Conservation (phyloP, 2,113 vertebrate species). For the Budorcas taxicolor region DNA sequence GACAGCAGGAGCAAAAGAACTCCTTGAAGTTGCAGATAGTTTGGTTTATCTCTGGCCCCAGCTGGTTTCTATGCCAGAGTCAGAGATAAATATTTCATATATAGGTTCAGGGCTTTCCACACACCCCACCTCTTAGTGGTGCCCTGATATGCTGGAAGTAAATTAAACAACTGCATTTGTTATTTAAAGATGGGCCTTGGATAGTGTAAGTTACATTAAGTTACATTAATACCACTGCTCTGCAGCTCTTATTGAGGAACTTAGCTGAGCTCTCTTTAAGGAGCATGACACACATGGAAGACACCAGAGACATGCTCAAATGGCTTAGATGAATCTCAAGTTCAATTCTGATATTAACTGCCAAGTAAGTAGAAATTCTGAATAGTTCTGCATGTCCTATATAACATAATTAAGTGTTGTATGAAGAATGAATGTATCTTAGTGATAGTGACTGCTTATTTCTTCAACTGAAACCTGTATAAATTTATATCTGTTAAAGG, state of each 20-base stretch:
- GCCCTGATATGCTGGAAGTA: not conserved
- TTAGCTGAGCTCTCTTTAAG: not conserved
- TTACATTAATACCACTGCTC: not conserved
- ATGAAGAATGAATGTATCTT: not conserved
- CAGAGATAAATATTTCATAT: constrained; percentile 33
- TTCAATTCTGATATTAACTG: not conserved
- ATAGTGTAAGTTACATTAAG: not conserved
- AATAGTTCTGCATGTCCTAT: not conserved
- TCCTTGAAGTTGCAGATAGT: not conserved
- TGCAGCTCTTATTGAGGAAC: not conserved
- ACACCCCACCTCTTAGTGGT: not conserved
- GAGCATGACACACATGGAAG: not conserved
- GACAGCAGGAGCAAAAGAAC: not conserved
- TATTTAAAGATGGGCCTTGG: not conserved
- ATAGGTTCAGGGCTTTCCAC: not conserved
- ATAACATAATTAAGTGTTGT: not conserved
- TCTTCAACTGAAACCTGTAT: not conserved
- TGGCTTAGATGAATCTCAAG: constrained; percentile 9
- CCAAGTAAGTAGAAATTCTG: not conserved
- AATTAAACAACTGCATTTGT: not conserved
- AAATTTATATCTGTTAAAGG: not conserved
- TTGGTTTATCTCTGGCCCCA: not conserved
- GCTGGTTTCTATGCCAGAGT: not conserved
- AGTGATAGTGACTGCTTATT: not conserved
- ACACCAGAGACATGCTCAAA: not conserved